A percentile compares a stretch with the other conserved stretches of the same genome.
Evolutionary conservation across 2,888 invertebrate genomes (phyloP).

Genomic region (Mechanitis mazaeus): DNA sequence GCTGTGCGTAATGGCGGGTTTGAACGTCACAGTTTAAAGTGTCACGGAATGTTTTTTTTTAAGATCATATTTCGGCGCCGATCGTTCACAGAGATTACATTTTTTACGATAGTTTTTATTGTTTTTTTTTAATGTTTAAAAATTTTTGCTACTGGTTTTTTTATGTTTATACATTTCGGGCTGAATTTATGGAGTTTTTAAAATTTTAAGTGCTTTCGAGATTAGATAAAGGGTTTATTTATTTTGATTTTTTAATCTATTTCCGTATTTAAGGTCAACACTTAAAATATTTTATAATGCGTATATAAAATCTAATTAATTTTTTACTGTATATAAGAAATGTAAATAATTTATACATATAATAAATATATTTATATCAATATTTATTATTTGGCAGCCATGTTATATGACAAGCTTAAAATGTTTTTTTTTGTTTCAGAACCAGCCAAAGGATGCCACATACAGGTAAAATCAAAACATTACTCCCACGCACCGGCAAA

Average conservation of each 20-base stretch:
- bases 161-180: slow-evolving; percentile 24
- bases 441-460: slow-evolving; percentile 55
- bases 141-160: slow-evolving; percentile 22
- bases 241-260: slow-evolving; percentile 20
- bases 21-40: slow-evolving; percentile 40
- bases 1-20: no score
- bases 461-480: slow-evolving; percentile 49
- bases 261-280: slow-evolving; percentile 18
- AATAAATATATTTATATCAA: no score
- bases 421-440: slow-evolving; percentile 35
- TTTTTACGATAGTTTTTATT: slow-evolving; percentile 36
- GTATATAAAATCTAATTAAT: background rate
- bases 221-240: slow-evolving; percentile 22
- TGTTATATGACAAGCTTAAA: background rate
- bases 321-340: background rate
- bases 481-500: slow-evolving; percentile 30
- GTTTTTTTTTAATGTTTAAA: slow-evolving; percentile 29
- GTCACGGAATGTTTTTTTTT: no score
- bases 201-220: slow-evolving; percentile 21
- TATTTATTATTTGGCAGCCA: background rate
- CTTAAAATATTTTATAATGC: slow-evolving; percentile 2
- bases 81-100: slow-evolving; percentile 38
- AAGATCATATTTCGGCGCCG: slow-evolving; percentile 43
- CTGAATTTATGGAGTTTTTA: slow-evolving; percentile 23
- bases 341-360: no score